Conservation (phyloP, 64 coral and sea anemone species). For the Orbicella faveolata region DNA sequence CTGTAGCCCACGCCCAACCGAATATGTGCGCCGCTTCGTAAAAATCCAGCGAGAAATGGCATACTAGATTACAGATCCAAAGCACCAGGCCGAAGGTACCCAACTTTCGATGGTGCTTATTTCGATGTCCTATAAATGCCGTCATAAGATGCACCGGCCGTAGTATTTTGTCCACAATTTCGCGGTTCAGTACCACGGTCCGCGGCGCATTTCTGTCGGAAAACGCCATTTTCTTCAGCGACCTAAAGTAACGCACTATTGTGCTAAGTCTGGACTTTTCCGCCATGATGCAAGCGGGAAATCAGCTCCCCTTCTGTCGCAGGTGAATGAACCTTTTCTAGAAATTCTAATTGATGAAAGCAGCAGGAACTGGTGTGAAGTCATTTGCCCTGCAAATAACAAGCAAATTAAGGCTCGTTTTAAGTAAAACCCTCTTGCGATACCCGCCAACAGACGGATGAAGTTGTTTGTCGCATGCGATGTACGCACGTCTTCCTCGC, state of each 20-base stretch:
- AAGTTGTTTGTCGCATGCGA: not conserved
- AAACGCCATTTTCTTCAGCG: constrained; percentile 36
- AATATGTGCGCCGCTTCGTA: constrained; percentile 93
- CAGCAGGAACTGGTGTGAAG: not conserved
- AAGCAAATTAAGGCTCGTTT: not conserved
- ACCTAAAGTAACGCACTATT: constrained; percentile 37
- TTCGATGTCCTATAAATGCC: constrained; percentile 83
- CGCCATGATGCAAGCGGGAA: not conserved
- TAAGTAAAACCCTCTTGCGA: not conserved
- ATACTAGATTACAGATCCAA: constrained; percentile 68
- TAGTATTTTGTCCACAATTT: constrained; percentile 28
- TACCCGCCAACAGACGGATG: not conserved
- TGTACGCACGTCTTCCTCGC: not conserved
- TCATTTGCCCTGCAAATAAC: constrained; percentile 43
- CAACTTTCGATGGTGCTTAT: constrained; percentile 34
- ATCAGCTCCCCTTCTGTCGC: not conserved
- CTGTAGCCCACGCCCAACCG: constrained; percentile 89
- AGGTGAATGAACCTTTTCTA: not conserved
- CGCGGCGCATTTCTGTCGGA: not conserved
- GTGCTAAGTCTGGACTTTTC: constrained; percentile 22
- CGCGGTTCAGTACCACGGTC: constrained; percentile 13
- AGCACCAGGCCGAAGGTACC: constrained; percentile 39
- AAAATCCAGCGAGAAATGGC: constrained; percentile 91
- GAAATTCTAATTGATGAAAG: not conserved
- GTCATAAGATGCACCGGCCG: constrained; percentile 49